These are phyloP conservation scores for Spongilla lacustris DNA, from an alignment of 37 sponge, comb jelly and placozoan genomes.

Conservation along the genomic window DNA sequence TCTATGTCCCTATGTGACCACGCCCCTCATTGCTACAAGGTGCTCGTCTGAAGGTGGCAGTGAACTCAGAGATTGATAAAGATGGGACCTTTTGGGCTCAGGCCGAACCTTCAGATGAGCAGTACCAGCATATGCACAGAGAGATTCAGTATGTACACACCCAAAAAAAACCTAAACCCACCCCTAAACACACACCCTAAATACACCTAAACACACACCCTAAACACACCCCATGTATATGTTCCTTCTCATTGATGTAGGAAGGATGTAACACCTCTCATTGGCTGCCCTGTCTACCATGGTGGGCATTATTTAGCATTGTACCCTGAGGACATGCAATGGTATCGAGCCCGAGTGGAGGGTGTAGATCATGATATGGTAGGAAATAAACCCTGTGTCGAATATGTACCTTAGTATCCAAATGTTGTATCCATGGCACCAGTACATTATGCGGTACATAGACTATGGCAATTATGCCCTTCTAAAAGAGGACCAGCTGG, in stretches of 20 bases:
- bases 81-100: neutral
- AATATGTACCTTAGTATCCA: neutral
- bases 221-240: neutral
- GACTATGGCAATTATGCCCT: neutral
- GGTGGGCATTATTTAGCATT: neutral
- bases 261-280: neutral
- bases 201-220: too few relatives aligned
- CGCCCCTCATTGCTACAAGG: neutral
- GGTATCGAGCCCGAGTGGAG: neutral
- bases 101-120: neutral
- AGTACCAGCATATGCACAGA: neutral
- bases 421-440: neutral
- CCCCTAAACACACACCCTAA: too few relatives aligned
- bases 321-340: neutral
- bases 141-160: neutral
- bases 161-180: too few relatives aligned
- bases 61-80: neutral
- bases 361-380: neutral
- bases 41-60: neutral
- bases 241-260: neutral
- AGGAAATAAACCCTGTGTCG: neutral
- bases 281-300: neutral
- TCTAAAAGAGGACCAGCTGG: neutral
- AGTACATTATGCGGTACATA: neutral
- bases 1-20: too few relatives aligned